Percentiles rank a stretch among this genome's conserved stretches.
These are phyloP conservation scores for Lutjanus campechanus DNA, from an alignment of 2,797 vertebrate genomes.

Conservation along the genomic window DNA sequence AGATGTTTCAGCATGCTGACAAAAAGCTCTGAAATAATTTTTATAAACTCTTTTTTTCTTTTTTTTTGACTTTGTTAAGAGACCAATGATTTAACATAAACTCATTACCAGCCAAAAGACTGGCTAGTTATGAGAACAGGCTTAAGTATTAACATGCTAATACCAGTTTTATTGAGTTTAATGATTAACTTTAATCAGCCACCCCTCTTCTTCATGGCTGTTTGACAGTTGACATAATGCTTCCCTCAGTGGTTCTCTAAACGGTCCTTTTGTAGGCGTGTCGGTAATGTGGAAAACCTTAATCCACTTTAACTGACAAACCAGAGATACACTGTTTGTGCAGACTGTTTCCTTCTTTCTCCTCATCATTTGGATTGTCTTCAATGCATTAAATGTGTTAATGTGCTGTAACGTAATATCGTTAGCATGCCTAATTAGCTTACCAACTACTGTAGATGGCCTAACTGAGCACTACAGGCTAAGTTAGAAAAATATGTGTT, in stretches of 20 bases:
- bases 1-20: not conserved
- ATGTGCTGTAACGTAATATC: not conserved
- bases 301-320: not conserved
- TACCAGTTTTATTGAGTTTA: not conserved
- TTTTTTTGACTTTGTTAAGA: not conserved
- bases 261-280: not conserved
- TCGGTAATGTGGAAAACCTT: not conserved
- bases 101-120: not conserved
- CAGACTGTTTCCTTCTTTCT: not conserved
- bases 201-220: not conserved
- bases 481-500: too few species aligned
- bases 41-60: fast-evolving
- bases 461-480: too few species aligned
- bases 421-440: too few species aligned
- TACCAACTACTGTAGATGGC: too few species aligned
- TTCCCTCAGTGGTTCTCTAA: not conserved
- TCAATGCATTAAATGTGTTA: not conserved
- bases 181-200: constrained; percentile 5
- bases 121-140: not conserved
- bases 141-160: not conserved
- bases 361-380: not conserved
- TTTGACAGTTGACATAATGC: not conserved
- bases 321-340: not conserved
- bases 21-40: not conserved
- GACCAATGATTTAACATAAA: not conserved